Conservation (phyloP, 92 coral and sea anemone genomes). For the Epizoanthus rinbou region DNA sequence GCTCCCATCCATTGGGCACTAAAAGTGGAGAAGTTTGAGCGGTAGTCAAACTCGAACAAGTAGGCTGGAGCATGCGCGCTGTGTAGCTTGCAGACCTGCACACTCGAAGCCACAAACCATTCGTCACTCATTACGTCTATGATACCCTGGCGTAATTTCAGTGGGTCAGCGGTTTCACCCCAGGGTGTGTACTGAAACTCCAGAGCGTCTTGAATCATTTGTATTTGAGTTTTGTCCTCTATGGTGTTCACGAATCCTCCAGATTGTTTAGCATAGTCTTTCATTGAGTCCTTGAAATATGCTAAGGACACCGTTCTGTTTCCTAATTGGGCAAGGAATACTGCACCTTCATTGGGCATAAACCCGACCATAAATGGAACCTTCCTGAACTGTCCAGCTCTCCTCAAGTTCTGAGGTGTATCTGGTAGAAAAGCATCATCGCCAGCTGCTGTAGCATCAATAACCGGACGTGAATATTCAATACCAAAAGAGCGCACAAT, state of each 20-base stretch:
- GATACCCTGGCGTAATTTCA: conserved; percentile 53
- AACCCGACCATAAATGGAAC: conserved; percentile 70
- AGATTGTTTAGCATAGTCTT: not conserved
- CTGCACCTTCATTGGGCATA: conserved; percentile 74
- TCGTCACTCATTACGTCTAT: conserved; percentile 60
- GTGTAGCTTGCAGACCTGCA: conserved; percentile 52
- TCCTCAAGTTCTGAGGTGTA: conserved; percentile 63
- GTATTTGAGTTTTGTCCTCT: too few species aligned
- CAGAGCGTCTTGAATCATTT: conserved; percentile 47
- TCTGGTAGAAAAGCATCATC: conserved; percentile 62
- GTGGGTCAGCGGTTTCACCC: conserved; percentile 35
- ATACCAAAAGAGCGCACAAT: conserved; percentile 10
- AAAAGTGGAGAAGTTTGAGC: conserved; percentile 39
- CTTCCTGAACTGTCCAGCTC: conserved; percentile 67
- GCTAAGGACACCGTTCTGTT: conserved; percentile 7
- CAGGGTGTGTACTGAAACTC: conserved; percentile 69
- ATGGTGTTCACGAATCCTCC: too few species aligned
- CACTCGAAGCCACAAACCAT: conserved; percentile 64
- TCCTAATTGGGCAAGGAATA: conserved; percentile 26
- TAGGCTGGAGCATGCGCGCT: conserved; percentile 52
- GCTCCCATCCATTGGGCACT: conserved; percentile 70
- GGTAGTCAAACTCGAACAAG: conserved; percentile 73
- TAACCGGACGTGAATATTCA: too few species aligned
- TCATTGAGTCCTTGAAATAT: conserved; percentile 23
- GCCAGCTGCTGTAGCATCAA: conserved; percentile 41